phyloP scores from a whole-genome alignment of 2,797 vertebrate species.

The Podargus strigoides region DNA sequence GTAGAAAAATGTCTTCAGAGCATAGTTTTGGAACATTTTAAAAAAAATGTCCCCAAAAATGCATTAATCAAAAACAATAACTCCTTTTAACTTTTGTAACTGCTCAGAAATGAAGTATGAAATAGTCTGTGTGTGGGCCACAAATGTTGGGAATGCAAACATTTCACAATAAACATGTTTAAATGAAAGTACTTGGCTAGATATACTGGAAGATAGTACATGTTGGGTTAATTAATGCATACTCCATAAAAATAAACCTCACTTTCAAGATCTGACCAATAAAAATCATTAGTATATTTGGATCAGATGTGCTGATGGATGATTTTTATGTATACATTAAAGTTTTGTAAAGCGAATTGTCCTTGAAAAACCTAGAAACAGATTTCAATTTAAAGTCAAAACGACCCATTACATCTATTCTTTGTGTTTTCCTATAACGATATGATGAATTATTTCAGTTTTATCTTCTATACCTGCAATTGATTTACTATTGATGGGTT shows the following conservation, averaged over 20 bases:
- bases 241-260: constrained; percentile 96
- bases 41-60: constrained; percentile 72
- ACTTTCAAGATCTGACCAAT: constrained; percentile 90
- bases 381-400: constrained; percentile 61
- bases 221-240: constrained; percentile 97
- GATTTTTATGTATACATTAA: constrained; percentile 70
- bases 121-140: constrained; percentile 98
- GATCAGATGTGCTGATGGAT: constrained; percentile 85
- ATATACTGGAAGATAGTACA: constrained; percentile 94
- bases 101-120: constrained; percentile 88
- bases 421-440: constrained; percentile 45
- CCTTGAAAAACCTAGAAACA: constrained; percentile 65
- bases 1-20: constrained; percentile 64
- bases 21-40: constrained; percentile 55
- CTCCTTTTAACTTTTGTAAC: constrained; percentile 89
- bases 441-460: constrained; percentile 70
- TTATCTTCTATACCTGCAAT: constrained; percentile 72
- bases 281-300: constrained; percentile 91
- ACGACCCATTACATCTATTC: constrained; percentile 29
- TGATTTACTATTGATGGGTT: constrained; percentile 70
- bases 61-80: constrained; percentile 99
- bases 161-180: constrained; percentile 99
- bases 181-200: constrained; percentile 96
- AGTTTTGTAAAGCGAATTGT: constrained; percentile 54
- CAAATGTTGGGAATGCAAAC: constrained; percentile 97